Evolutionary conservation across 1,140 invertebrate species (phyloP).

Genomic region (Grapholita molesta): DNA sequence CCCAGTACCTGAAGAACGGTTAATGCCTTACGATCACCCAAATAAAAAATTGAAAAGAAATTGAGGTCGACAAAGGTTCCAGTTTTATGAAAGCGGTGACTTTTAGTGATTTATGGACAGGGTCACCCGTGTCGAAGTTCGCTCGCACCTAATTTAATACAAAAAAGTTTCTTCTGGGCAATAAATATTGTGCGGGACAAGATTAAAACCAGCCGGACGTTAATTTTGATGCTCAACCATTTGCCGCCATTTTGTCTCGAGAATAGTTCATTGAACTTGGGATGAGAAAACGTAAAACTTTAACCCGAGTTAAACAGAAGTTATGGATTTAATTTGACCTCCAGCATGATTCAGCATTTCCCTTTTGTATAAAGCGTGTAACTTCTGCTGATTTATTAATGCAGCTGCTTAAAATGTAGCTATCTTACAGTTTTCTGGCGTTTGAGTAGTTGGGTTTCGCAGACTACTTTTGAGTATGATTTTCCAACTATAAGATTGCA

Average conservation of each 20-base stretch:
- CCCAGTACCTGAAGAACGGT: too few relatives aligned
- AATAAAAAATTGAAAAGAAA: background rate
- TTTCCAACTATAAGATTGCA: too few relatives aligned
- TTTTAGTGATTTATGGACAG: background rate
- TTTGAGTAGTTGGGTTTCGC: too few relatives aligned
- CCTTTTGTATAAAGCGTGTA: too few relatives aligned
- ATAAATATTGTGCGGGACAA: background rate
- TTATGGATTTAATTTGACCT: background rate
- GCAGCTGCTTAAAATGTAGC: too few relatives aligned
- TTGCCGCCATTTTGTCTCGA: background rate
- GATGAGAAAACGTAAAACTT: background rate
- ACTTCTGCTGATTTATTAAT: too few relatives aligned
- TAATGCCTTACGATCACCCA: background rate
- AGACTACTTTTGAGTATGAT: too few relatives aligned
- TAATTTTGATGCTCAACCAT: conserved; percentile 10
- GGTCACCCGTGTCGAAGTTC: background rate
- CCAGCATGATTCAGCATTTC: too few relatives aligned
- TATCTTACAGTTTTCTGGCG: too few relatives aligned
- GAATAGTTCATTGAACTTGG: background rate
- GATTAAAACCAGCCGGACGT: background rate
- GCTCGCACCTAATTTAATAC: background rate
- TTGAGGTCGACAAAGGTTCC: background rate
- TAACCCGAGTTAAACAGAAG: background rate
- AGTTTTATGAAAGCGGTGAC: background rate
- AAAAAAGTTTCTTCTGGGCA: background rate